Conservation (phyloP, 2,888 invertebrate species). For the Eupithecia centaureata region DNA sequence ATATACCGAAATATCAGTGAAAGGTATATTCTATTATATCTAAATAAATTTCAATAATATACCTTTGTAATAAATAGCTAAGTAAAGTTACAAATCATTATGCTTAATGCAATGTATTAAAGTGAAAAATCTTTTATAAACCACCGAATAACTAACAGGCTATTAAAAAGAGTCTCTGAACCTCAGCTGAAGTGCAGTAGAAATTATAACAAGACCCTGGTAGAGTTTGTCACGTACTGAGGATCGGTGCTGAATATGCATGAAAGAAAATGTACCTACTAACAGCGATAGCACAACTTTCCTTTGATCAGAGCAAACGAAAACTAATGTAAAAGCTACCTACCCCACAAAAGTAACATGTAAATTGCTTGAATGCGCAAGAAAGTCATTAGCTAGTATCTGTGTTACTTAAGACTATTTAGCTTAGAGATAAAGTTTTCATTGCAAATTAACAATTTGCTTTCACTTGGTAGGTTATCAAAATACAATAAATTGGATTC, state of each 20-base stretch:
- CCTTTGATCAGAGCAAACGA: slow-evolving; percentile 19
- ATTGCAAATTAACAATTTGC: slow-evolving; percentile 26
- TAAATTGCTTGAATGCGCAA: slow-evolving; percentile 45
- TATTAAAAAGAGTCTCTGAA: background rate
- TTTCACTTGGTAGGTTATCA: slow-evolving; percentile 15
- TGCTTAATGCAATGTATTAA: too few relatives aligned
- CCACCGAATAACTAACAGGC: background rate
- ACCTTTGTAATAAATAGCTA: too few relatives aligned
- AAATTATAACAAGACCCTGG: slow-evolving; percentile 17
- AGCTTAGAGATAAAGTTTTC: slow-evolving; percentile 38
- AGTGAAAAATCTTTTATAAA: too few relatives aligned
- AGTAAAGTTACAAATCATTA: too few relatives aligned
- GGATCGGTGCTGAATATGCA: slow-evolving; percentile 37
- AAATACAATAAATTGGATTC: slow-evolving; percentile 1
- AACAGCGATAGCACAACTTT: slow-evolving; percentile 17
- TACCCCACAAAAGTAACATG: slow-evolving; percentile 38
- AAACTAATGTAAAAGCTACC: slow-evolving; percentile 26
- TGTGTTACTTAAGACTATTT: slow-evolving; percentile 39
- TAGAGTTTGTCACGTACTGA: slow-evolving; percentile 40
- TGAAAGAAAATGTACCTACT: slow-evolving; percentile 28
- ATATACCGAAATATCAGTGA: too few relatives aligned
- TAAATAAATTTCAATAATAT: too few relatives aligned
- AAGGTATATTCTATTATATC: too few relatives aligned
- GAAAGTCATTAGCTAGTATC: slow-evolving; percentile 39
- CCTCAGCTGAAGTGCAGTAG: slow-evolving; percentile 17